Percentiles rank a stretch among this genome's conserved stretches.
phyloP scores from a whole-genome alignment of 2,888 invertebrate species.

The Leptura quadrifasciata region DNA sequence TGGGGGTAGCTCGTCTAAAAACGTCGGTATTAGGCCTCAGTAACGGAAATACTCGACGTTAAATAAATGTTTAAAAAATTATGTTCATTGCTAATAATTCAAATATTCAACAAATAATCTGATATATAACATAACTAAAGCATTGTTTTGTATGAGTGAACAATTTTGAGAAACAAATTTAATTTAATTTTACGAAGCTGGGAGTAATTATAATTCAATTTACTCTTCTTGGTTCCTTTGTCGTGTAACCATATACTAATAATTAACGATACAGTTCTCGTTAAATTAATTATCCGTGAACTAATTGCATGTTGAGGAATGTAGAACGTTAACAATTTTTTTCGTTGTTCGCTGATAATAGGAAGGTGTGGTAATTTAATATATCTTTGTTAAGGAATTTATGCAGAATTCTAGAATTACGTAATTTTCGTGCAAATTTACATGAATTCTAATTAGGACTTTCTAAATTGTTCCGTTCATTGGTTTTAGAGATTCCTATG shows the following conservation, averaged over 20 bases:
- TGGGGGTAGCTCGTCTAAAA: no score
- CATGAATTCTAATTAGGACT: not conserved
- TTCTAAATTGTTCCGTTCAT: not conserved
- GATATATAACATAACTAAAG: no score
- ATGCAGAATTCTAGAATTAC: not conserved
- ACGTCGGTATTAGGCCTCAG: no score
- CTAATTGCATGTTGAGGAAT: conserved; percentile 7
- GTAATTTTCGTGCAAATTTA: not conserved
- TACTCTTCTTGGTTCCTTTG: not conserved
- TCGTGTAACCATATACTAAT: not conserved
- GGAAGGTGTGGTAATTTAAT: conserved; percentile 14
- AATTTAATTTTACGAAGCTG: not conserved
- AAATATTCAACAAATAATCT: no score
- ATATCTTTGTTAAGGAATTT: conserved; percentile 9
- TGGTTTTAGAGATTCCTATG: not conserved
- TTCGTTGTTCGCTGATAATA: not conserved
- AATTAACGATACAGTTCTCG: not conserved
- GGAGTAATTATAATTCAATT: not conserved
- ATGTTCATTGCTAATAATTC: no score
- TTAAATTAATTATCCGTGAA: not conserved
- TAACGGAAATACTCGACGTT: no score
- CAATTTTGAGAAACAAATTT: not conserved
- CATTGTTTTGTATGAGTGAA: no score
- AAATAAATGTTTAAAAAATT: no score
- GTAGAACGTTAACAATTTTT: not conserved